Evolutionary conservation across 2,113 vertebrate species (phyloP), one percentile per base, ranked within the genome.

Genomic region (Caranx melampygus): DNA sequence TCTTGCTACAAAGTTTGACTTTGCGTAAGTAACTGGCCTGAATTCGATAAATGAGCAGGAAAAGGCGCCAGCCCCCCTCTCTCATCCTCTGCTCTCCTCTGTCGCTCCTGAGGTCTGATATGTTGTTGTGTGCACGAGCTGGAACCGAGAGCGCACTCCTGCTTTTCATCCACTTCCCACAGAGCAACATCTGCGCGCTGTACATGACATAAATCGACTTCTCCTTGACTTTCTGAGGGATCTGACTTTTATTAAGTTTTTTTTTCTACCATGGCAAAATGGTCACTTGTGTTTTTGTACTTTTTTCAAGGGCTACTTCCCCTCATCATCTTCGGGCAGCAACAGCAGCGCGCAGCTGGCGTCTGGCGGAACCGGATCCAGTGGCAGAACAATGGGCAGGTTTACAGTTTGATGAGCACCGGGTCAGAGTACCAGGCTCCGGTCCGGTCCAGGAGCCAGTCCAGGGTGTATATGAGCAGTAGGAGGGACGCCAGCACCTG

Each of bases 331-430:
- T 79, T 34, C 47, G 94, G 86, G 47, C 81, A 93, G 68, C 92
- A 89, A 55, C 81, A 86, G 65, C 85, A 84, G 81, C 89, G 83
- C 78, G 40, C 79, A 33, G 44, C 66, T 55, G 87, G 86, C 16
- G 85, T 87, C 11, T 96, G 94, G 95, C 84, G 91, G 20, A 92
- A 95, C 40, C 88, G 85, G 76, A 90, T 96, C 51, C 95, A 93
- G 70, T 95, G 95, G 95, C 72, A 94, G 78, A 96, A 92, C 79
- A 94, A 95, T 87, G 94, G 95, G 0, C 93, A 94, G 55, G 79
- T 93, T 69, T 93, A 92, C 75, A 95, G 94, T 70, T 85, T 96
- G 10, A 77, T 96, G 76, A 96, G 94, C 89, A 95, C 94, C 3
- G 96, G 94, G 0, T 86, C 88, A 1, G 93, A 94, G 75, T 95